Evolutionary conservation across 92 coral and sea anemone species (phyloP).

Genomic region (Phenganax marumi): DNA sequence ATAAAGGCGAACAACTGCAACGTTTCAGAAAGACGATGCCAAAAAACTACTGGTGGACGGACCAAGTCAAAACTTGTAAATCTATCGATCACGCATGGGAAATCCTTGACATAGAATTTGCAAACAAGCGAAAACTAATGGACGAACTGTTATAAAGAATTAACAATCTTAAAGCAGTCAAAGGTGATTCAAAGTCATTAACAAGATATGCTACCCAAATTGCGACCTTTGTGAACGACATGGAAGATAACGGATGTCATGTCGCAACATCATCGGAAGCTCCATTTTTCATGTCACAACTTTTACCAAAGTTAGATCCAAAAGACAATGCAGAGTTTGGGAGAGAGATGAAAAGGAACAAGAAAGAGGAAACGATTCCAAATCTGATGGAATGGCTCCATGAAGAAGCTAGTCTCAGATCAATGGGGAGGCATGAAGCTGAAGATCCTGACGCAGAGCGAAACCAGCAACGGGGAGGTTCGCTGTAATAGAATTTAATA

Average conservation of each 20-base stretch:
- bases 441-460: background rate
- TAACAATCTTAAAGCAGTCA: conserved; percentile 45
- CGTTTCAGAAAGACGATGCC: conserved; percentile 32
- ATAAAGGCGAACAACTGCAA: conserved; percentile 17
- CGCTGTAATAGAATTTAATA: too few species aligned
- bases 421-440: conserved; percentile 50
- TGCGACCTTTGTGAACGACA: conserved; percentile 51
- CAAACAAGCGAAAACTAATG: conserved; percentile 60
- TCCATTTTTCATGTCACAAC: conserved; percentile 58
- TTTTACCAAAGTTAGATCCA: conserved; percentile 54
- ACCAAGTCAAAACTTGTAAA: conserved; percentile 10
- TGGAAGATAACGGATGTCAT: conserved; percentile 60
- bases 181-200: conserved; percentile 57
- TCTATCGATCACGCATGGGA: conserved; percentile 51
- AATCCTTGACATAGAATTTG: conserved; percentile 62
- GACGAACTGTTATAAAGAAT: conserved; percentile 57
- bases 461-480: background rate
- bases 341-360: conserved; percentile 39
- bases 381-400: conserved; percentile 60
- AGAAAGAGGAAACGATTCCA: conserved; percentile 31
- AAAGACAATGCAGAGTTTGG: conserved; percentile 56
- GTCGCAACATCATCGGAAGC: conserved; percentile 48
- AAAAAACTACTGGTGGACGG: conserved; percentile 22
- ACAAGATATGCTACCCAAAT: conserved; percentile 57
- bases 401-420: conserved; percentile 57